phyloP scores from a whole-genome alignment of 2,113 vertebrate genomes.

The Crotophaga sulcirostris region DNA sequence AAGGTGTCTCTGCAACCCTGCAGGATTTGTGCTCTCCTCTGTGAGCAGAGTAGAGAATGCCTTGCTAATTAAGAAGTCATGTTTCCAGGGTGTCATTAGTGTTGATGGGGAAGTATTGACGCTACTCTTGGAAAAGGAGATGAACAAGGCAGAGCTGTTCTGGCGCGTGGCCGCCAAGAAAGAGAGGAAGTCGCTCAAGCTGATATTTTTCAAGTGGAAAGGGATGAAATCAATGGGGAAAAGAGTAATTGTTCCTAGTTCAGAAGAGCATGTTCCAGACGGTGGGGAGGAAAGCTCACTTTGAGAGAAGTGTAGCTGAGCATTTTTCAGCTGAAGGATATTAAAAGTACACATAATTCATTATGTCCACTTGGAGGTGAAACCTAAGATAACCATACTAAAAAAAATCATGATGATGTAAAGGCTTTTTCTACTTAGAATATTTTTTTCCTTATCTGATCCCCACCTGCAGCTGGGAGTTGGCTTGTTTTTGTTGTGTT shows the following conservation, averaged over 20 bases:
- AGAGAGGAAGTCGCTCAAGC: background rate
- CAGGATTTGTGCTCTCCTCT: background rate
- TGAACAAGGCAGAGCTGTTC: background rate
- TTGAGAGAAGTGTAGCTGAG: background rate
- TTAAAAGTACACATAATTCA: background rate
- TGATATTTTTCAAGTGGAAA: conserved; percentile 9
- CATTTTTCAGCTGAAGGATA: background rate
- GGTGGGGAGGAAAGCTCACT: background rate
- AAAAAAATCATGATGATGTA: background rate
- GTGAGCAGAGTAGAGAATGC: background rate
- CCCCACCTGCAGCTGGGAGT: conserved; percentile 17
- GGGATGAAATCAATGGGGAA: background rate
- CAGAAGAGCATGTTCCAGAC: background rate
- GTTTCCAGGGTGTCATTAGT: background rate
- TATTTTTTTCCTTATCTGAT: background rate
- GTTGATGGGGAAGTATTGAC: background rate
- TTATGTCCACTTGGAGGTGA: background rate
- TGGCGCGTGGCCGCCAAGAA: background rate
- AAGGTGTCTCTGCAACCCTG: background rate
- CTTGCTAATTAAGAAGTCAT: background rate
- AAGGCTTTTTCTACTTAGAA: background rate
- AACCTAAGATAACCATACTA: background rate
- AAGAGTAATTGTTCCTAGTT: conserved; percentile 20
- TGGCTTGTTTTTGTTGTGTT: background rate
- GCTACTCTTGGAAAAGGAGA: background rate